Conservation (phyloP, 2,797 vertebrate genomes). For the Lepus oiostolus region DNA sequence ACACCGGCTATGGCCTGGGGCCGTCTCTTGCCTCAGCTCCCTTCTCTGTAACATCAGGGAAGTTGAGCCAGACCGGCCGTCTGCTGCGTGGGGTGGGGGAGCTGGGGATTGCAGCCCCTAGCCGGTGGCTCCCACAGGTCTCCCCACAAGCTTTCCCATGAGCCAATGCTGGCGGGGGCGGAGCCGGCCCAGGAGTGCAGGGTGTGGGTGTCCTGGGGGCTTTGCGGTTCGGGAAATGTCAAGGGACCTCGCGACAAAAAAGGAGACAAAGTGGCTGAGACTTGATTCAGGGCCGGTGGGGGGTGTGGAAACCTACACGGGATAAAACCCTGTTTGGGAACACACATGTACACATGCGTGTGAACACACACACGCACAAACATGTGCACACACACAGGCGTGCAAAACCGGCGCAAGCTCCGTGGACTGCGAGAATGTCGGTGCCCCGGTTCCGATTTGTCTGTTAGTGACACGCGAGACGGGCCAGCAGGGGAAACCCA, state of each 20-base stretch:
- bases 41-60: background rate
- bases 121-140: no score
- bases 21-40: background rate
- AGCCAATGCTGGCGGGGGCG: background rate
- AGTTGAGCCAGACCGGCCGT: background rate
- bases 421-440: fast-evolving
- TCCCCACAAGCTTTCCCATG: no score
- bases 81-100: background rate
- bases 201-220: background rate
- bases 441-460: fast-evolving
- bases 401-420: no score
- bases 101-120: background rate
- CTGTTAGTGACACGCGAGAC: background rate
- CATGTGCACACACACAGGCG: background rate
- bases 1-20: background rate
- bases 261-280: background rate
- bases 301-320: background rate
- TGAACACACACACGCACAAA: no score
- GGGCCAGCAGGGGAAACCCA: background rate
- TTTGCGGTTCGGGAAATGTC: background rate
- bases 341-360: background rate
- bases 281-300: background rate
- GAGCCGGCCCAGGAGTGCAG: background rate
- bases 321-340: background rate
- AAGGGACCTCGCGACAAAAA: background rate